phyloP scores from a whole-genome alignment of 2,113 vertebrate species.

The Pygoscelis adeliae region DNA sequence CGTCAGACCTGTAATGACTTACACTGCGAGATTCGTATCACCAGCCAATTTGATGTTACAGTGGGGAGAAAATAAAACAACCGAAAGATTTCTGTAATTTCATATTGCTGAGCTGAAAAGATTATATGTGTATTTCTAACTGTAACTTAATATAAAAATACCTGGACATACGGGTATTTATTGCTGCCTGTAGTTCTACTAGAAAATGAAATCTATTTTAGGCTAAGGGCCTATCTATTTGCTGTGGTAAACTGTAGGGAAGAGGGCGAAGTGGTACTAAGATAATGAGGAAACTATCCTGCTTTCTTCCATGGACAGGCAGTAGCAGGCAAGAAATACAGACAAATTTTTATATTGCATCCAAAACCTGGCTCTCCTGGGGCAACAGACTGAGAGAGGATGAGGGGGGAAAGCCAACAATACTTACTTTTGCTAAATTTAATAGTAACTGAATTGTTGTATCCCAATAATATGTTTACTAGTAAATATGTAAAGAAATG shows the following conservation, averaged over 20 bases:
- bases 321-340: not conserved
- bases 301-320: not conserved
- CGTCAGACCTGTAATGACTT: slow-evolving; percentile 75
- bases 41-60: slow-evolving; percentile 49
- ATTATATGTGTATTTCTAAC: not conserved
- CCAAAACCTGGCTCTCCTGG: not conserved
- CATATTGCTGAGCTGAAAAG: not conserved
- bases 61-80: slow-evolving; percentile 23
- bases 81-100: slow-evolving; percentile 27
- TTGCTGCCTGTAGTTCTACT: not conserved
- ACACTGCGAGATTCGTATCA: slow-evolving; percentile 47
- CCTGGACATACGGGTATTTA: not conserved
- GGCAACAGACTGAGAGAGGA: not conserved
- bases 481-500: not conserved
- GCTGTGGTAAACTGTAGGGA: not conserved
- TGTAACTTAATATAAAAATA: not conserved
- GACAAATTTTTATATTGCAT: not conserved
- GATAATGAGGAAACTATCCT: not conserved
- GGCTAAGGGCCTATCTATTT: not conserved
- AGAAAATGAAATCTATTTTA: slow-evolving; percentile 4
- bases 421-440: not conserved
- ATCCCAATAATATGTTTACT: not conserved
- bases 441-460: not conserved
- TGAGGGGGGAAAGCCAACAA: not conserved
- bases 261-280: not conserved